phyloP scores from a whole-genome alignment of 2,797 vertebrate species.

The Pelodytes ibericus region DNA sequence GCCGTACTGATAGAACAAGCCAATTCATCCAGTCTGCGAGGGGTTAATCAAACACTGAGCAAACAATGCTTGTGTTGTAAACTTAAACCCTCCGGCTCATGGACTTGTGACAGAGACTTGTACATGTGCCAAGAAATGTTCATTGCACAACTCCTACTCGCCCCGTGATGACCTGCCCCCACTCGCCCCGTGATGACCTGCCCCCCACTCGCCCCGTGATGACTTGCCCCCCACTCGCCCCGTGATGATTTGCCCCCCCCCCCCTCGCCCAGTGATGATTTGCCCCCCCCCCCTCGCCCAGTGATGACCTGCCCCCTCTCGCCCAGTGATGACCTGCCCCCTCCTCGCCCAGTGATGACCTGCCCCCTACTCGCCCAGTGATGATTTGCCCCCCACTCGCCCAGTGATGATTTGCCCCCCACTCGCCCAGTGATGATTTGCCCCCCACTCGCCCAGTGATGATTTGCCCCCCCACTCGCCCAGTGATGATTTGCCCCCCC shows the following conservation, averaged over 20 bases:
- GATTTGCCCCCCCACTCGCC: too few species aligned
- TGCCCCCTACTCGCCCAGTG: not conserved
- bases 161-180: not conserved
- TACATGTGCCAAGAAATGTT: constrained; percentile 14
- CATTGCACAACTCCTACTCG: not conserved
- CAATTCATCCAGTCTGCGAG: not conserved
- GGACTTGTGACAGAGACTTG: constrained; percentile 23
- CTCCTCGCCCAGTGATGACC: not conserved
- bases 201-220: not conserved
- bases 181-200: not conserved
- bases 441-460: not conserved
- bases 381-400: not conserved
- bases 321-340: not conserved
- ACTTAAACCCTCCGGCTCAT: not conserved
- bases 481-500: not conserved
- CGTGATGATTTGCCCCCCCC: too few species aligned
- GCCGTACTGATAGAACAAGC: not conserved
- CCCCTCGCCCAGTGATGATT: not conserved
- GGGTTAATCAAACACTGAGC: not conserved
- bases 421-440: not conserved
- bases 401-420: not conserved
- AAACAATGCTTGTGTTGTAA: constrained; percentile 8
- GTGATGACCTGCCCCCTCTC: not conserved
- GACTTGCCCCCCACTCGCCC: not conserved
- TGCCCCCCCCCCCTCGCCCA: not conserved